A percentile compares a stretch with the other conserved stretches of the same genome.
Evolutionary conservation across 2,797 vertebrate species (phyloP).

Genomic region (Trematomus bernacchii): DNA sequence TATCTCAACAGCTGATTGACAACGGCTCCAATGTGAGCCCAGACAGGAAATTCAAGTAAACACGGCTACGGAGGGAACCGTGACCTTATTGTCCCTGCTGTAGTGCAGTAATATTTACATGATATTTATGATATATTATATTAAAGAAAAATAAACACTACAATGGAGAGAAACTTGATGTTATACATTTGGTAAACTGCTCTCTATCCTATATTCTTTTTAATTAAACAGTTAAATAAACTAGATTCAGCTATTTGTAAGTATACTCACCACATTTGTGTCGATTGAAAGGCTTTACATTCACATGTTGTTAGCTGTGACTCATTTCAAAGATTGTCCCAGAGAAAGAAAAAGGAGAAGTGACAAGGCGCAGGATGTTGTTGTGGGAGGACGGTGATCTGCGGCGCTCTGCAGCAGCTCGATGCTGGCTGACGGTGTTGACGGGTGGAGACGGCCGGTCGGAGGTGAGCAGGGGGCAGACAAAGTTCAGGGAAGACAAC

Average conservation of each 20-base stretch:
- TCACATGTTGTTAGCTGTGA: constrained; percentile 8
- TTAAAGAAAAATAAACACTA: not conserved
- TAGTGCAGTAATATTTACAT: not conserved
- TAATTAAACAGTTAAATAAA: not conserved
- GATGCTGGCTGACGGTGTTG: constrained; percentile 41
- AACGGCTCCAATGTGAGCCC: constrained; percentile 32
- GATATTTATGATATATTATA: not conserved
- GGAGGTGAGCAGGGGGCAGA: constrained; percentile 47
- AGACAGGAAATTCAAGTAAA: constrained; percentile 56
- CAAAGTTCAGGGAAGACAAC: constrained; percentile 36
- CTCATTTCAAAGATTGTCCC: too few relatives aligned
- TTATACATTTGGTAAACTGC: not conserved
- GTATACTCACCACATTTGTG: not conserved
- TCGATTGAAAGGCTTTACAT: constrained; percentile 11
- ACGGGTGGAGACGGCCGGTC: constrained; percentile 49
- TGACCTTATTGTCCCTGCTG: not conserved
- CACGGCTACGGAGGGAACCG: constrained; percentile 1
- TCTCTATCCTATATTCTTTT: not conserved
- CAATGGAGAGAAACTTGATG: not conserved
- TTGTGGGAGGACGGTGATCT: constrained; percentile 52
- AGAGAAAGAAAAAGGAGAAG: constrained; percentile 7
- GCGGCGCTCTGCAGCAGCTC: constrained; percentile 23
- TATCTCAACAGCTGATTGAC: constrained; percentile 48
- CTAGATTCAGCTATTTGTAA: not conserved
- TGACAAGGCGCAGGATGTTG: constrained; percentile 18